Base-by-base conservation (phyloP, 2,797 vertebrate species). In the Hyperoplus immaculatus region DNA sequence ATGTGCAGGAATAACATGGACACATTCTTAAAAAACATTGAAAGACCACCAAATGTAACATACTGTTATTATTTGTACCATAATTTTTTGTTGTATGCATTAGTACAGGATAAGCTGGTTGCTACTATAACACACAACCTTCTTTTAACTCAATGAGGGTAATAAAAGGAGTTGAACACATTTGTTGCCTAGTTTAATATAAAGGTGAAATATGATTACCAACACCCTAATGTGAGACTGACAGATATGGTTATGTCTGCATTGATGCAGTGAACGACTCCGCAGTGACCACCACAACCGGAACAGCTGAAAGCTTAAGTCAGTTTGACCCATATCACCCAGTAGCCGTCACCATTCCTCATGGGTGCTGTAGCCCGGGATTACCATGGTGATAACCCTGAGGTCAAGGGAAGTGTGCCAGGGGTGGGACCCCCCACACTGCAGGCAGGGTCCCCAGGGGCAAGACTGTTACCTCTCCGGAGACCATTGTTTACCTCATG, bases 401-500 rank as follows among this genome's bases (percentile, higher is more conserved):
- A 77, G 94, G 94, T 95, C 94, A 91, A 76, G 80, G 91, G 88
- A 95, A 95, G 95, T 95, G 95, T 95, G 95, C 89, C 89, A 83
- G 73, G 74, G 66, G 83, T 58, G 60, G 91, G 92, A 94, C 91
- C 94, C 89, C 93, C 92, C 93, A 93, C 84, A 66, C 42, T 81
- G 92, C 84, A 90, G 66, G 57, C 81, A 73, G 65, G 50, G 72
- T 80, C 85, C 70, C 75, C 38, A 41, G 68, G 77, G 75, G 16
- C 78, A 69, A 54, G 54, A 46, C 84, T 81, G 78, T 80, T 91
- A 75, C 57, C n/a, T 83, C 81, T 86, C 79, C 72, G 72, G 79
- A 88, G 77, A 72, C 81, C 43, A 43, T 69, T 89, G 88, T 93
- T 90, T 92, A 92, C 78, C 77, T 83, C 69, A 18, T 71, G 83